These are phyloP conservation scores for Struthidea cinerea DNA, from an alignment of 2,113 vertebrate species.

Conservation along the genomic window DNA sequence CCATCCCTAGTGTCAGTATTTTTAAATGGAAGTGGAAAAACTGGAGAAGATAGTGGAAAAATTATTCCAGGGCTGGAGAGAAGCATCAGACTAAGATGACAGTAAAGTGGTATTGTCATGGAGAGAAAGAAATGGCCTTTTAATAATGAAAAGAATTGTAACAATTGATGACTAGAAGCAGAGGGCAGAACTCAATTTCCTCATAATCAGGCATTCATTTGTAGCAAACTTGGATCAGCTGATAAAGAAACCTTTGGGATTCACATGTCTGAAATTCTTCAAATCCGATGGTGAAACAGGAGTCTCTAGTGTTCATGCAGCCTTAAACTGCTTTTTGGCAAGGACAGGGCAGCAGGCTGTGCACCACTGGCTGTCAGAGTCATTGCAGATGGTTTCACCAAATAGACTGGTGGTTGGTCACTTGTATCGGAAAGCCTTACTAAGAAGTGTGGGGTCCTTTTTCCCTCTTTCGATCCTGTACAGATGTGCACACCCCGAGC, in stretches of 20 bases:
- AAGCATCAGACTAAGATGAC: not conserved
- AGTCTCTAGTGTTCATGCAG: not conserved
- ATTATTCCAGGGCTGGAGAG: not conserved
- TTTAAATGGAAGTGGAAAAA: not conserved
- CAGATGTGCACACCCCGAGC: fast-evolving
- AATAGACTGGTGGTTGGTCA: not conserved
- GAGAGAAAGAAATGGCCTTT: not conserved
- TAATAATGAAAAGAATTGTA: not conserved
- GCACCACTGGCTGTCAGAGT: fast-evolving
- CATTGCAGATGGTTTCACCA: not conserved
- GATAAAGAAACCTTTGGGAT: not conserved
- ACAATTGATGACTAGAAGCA: not conserved
- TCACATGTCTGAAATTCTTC: not conserved
- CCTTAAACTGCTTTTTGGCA: not conserved
- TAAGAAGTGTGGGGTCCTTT: not conserved
- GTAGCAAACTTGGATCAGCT: not conserved
- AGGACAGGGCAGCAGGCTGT: not conserved
- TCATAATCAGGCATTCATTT: not conserved
- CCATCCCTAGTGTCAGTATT: not conserved
- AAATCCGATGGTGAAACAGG: fast-evolving
- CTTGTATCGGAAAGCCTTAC: not conserved
- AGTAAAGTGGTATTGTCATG: not conserved
- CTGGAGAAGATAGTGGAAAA: not conserved
- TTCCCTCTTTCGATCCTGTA: not conserved
- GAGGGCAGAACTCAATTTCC: not conserved